A percentile compares a stretch with the other conserved stretches of the same genome.
Evolutionary conservation across 2,888 invertebrate genomes (phyloP).

Genomic region (Eristalinus sepulchralis): DNA sequence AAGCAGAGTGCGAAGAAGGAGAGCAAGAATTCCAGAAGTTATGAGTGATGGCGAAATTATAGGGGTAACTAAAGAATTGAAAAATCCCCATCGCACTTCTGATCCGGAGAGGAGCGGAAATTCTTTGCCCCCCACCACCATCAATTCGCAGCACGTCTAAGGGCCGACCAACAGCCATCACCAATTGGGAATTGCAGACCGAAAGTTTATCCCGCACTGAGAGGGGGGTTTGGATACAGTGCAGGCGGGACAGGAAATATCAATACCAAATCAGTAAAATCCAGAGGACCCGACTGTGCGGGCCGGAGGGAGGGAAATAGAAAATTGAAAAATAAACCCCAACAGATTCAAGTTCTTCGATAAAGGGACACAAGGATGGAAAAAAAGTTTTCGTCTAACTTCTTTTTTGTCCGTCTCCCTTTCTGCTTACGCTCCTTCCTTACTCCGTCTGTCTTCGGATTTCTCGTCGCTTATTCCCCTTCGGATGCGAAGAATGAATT

Average conservation of each 20-base stretch:
- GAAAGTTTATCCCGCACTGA: constrained; percentile 21
- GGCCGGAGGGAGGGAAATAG: constrained; percentile 22
- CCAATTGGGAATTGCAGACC: constrained; percentile 2
- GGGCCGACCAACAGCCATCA: background rate
- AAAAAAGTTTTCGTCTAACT: constrained; percentile 36
- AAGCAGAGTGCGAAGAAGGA: constrained; percentile 36
- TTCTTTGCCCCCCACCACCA: background rate
- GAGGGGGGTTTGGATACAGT: background rate
- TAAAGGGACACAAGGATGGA: constrained; percentile 58
- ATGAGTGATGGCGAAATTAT: constrained; percentile 69
- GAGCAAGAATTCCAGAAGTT: constrained; percentile 54
- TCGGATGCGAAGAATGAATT: constrained; percentile 54
- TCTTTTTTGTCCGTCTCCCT: background rate
- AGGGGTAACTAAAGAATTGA: constrained; percentile 67
- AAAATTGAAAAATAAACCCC: constrained; percentile 71
- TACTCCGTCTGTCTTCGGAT: background rate
- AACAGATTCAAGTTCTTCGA: constrained; percentile 66
- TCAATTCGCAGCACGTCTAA: background rate
- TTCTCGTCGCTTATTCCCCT: background rate
- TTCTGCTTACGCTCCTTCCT: background rate
- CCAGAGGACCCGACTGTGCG: background rate
- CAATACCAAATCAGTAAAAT: constrained; percentile 58
- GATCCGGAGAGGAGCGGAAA: constrained; percentile 52
- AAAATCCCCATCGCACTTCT: constrained; percentile 64
- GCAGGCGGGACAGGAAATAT: constrained; percentile 23